Base-by-base conservation (phyloP, 2,113 vertebrate genomes). In the Cryptotis parvus region DNA sequence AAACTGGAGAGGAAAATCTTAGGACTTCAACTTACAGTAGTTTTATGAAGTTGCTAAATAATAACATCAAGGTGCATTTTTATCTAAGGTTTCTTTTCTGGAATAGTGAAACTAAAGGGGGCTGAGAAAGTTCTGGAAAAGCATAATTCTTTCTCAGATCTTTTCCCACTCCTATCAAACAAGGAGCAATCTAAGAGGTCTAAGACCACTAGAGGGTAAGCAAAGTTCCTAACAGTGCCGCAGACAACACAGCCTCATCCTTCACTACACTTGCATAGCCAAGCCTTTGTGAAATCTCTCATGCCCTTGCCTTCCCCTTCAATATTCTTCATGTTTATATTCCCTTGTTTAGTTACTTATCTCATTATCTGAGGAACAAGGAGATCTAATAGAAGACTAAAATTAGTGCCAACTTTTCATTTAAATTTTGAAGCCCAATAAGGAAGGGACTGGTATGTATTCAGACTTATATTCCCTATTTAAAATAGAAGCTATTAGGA, bases 21-120 rank as follows among this genome's bases (percentile, higher is more conserved):
- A 94, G 80, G 72, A 86, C 77, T 95, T 96, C 95, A 97, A 96
- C 89, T 95, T 87, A 86, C 81, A 85, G 75, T 80, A 69, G 39
- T 90, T 88, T 96, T 87, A 93, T 90, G 68, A 88, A 89, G 72
- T 94, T 66, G 87, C 65, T 78, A 84, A 45, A 78, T 83, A 97
- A 95, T 81, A 95, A 86, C 49, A 94, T 95, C 96, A 94, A 85
- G 65, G 55, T 89, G 61, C 2, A 14, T 10, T 81, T 26, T 92
- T 63, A 63, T 69, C 76, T 91, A 68, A 87, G 16, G 27, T 65
- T 86, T 88, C 9, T 33, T 80, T 88, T 70, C 43, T 80, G 18
- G 52, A 86, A 83, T 2, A 43, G 31, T 15, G 89, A 89, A 92
- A 45, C 61, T 76, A 68, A 22, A 27, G 6, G 39, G 86, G 63